These are phyloP conservation scores for Dicaeum eximium DNA, from an alignment of 2,113 vertebrate species.

Conservation along the genomic window DNA sequence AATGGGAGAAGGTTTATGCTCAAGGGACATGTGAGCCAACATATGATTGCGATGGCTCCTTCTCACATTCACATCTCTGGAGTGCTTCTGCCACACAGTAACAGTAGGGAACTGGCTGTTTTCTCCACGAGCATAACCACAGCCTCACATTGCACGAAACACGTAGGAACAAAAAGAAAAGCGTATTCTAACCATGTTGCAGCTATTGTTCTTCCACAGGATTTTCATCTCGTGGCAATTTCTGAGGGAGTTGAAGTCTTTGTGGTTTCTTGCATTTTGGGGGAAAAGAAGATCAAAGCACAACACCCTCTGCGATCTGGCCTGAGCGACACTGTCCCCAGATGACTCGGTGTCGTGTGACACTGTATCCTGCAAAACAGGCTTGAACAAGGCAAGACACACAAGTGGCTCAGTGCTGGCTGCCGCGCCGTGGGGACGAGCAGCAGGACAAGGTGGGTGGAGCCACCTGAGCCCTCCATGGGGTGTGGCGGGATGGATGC, in stretches of 20 bases:
- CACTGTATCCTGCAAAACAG: neutral
- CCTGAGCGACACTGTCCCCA: neutral
- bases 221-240: slow-evolving; percentile 21
- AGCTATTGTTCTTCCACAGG: slow-evolving; percentile 28
- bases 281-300: neutral
- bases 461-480: neutral
- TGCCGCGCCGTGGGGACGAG: neutral
- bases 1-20: neutral
- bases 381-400: neutral
- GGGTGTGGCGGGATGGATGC: fast-evolving
- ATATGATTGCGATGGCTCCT: neutral
- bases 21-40: neutral
- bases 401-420: neutral
- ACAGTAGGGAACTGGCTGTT: neutral
- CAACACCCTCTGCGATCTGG: neutral
- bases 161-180: slow-evolving; percentile 5
- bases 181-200: neutral
- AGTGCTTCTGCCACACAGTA: slow-evolving; percentile 3
- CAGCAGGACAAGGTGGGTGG: neutral
- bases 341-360: neutral
- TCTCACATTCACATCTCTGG: neutral
- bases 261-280: slow-evolving; percentile 24
- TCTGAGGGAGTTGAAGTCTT: neutral
- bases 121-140: slow-evolving; percentile 11
- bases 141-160: neutral